Evolutionary conservation across 1,140 invertebrate genomes (phyloP).

Genomic region (Stegodyphus mimosarum): DNA sequence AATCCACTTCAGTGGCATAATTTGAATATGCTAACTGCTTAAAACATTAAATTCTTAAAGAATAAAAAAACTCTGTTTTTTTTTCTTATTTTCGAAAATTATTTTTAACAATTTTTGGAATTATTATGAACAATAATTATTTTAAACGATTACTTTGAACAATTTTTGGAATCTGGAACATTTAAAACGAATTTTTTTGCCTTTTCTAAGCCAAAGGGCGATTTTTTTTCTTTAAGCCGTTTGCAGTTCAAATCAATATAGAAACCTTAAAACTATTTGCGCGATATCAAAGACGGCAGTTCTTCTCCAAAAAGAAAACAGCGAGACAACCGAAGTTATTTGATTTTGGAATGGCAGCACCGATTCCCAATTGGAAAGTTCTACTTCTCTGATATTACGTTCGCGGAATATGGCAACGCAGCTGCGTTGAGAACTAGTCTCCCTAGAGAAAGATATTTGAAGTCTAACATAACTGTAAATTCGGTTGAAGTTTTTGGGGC

Average conservation of each 20-base stretch:
- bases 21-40: no score
- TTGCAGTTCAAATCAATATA: constrained; percentile 11
- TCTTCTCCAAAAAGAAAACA: constrained; percentile 9
- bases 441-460: background rate
- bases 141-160: no score
- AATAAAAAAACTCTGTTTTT: no score
- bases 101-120: no score
- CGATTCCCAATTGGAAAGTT: constrained; percentile 38
- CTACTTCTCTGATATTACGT: constrained; percentile 12
- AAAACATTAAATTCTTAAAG: no score
- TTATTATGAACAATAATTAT: no score
- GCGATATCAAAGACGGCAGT: constrained; percentile 7
- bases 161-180: no score
- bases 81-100: no score
- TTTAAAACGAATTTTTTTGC: no score
- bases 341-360: constrained; percentile 40
- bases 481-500: background rate
- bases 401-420: constrained; percentile 21
- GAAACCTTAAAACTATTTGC: constrained; percentile 43
- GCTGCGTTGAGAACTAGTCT: constrained; percentile 8
- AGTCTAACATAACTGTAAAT: constrained; percentile 4
- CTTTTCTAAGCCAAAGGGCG: no score
- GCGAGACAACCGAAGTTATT: constrained; percentile 28
- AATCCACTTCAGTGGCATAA: no score
- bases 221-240: background rate